Evolutionary conservation across 1,140 invertebrate species (phyloP), one percentile per base, ranked within the genome.

Genomic region (Mizuhopecten yessoensis): DNA sequence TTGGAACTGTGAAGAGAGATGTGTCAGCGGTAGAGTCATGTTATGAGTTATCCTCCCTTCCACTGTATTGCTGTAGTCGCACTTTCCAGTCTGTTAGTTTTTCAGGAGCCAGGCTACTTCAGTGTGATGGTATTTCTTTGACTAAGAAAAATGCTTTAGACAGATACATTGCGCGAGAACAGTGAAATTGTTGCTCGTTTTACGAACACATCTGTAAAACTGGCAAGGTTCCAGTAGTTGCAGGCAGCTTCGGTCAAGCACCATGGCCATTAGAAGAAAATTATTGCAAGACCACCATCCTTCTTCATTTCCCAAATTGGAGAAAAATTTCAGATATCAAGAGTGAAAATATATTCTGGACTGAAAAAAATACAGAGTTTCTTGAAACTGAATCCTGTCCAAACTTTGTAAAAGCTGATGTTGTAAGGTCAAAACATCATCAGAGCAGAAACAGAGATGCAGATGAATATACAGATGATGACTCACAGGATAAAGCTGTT

Each of bases 1-100:
- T 92, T 42, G 34, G 89, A 15, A 93, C 90, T 13, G 92, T 93
- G 15, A 93, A 94, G 86, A 39, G 92, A 57, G 90, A 93, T 34
- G 57, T 93, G 34, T 92, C 93, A 20, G 33, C 75, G 33, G 86
- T 91, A 20, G 92, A 94, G 88, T 86, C 91, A 0, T 91, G 89
- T 33, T 94, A 23, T 94, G 91, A 93, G 88, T 23, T 93, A 7
- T 88, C 89, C 23, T 86, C 42, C 45, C 45, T 93, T 33, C 90
- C 92, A 34, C 42, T 94, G 0, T 92, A 88, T 29, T 87, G 93
- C 75, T 91, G 57, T 20, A 92, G 91, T 57, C 57, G 92, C 86
- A 15, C 17, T 2, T 93, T 93, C 45, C 88, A 93, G 89, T 87
- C 87, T 88, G 75, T 93, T 23, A 93, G 90, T 87, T 87, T 94